These are phyloP conservation scores for Zaprionus camerounensis DNA, from an alignment of 1,140 invertebrate species.

Conservation along the genomic window DNA sequence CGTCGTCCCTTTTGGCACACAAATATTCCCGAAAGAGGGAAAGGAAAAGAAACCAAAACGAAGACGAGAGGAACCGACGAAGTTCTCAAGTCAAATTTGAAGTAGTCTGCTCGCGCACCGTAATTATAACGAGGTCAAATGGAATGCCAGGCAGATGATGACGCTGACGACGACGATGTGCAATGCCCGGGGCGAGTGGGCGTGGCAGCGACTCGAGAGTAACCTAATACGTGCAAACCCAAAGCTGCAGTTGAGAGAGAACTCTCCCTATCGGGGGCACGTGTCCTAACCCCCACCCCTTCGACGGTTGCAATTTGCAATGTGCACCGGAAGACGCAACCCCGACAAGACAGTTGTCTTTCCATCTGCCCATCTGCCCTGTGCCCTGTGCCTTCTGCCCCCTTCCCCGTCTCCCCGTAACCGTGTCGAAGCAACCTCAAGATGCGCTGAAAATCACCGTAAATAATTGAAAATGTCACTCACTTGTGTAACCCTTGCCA, in stretches of 20 bases:
- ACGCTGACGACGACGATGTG: background rate
- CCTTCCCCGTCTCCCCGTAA: background rate
- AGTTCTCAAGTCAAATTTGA: constrained; percentile 48
- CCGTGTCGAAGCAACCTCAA: background rate
- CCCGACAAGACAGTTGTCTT: constrained; percentile 23
- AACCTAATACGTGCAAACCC: constrained; percentile 60
- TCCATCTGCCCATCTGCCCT: constrained; percentile 14
- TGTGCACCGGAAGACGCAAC: constrained; percentile 65
- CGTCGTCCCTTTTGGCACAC: constrained; percentile 42
- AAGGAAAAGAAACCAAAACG: constrained; percentile 34
- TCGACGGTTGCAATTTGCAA: constrained; percentile 57
- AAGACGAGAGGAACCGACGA: background rate
- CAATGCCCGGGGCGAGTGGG: constrained; percentile 16
- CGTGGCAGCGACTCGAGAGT: constrained; percentile 48
- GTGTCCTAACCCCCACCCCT: constrained; percentile 11
- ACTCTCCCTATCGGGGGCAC: background rate
- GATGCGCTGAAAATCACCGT: background rate
- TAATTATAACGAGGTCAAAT: constrained; percentile 78
- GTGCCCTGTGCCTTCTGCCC: background rate
- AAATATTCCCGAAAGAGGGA: constrained; percentile 21
- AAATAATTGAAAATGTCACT: constrained; percentile 48
- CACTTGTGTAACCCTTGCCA: constrained; percentile 39
- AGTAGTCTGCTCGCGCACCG: constrained; percentile 55
- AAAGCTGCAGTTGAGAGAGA: constrained; percentile 62
- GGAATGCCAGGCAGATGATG: constrained; percentile 17